Base-by-base conservation (phyloP, 2,888 invertebrate species). In the Lithophane leautieri region DNA sequence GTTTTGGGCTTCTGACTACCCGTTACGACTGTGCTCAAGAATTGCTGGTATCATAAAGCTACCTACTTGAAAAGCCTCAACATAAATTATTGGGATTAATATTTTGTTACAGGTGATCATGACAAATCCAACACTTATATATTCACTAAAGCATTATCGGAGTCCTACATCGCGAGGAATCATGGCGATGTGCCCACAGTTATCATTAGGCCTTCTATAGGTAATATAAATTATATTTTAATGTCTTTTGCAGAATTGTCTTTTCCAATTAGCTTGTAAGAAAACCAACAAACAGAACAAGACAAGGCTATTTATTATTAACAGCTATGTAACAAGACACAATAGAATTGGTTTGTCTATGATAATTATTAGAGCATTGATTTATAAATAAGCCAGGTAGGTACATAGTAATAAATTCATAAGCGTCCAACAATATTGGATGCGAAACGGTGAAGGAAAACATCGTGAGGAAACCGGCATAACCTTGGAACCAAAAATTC, bases 121-220 rank as follows among this genome's bases (percentile, higher is more conserved):
- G 85, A 84, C 0, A 86, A 80, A 70, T 91, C 91, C 0, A 93
- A 92, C 69, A 88, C 89, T 0, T 94, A 94, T 61, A 88, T 90
- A 0, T 91, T 91, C 42, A 89, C 92, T 0, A 94, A 94, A 62
- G 88, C 89, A 0, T 65, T 93, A 16, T 75, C 91, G 0, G 94
- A 94, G 75, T 74, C 79, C 0, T 67, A 89, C 0, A 72, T 93
- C 0, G 80, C 81, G 0, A 84, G 79, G 22, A 86, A 87, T 6
- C 87, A 83, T 54, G 88, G 86, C 0, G 40, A 85, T n/a, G 76
- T 94, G 19, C 92, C 92, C 1, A 75, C 86, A 0, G 83, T 89
- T 1, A 91, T 92, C 28, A 73, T 92, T 4, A 85, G 92, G 25
- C 92, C 92, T 12, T 90, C 92, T 4, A 81, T 86, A 61, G 89